Base-by-base conservation (phyloP, 2,888 invertebrate species). In the Drosophila leonis region DNA sequence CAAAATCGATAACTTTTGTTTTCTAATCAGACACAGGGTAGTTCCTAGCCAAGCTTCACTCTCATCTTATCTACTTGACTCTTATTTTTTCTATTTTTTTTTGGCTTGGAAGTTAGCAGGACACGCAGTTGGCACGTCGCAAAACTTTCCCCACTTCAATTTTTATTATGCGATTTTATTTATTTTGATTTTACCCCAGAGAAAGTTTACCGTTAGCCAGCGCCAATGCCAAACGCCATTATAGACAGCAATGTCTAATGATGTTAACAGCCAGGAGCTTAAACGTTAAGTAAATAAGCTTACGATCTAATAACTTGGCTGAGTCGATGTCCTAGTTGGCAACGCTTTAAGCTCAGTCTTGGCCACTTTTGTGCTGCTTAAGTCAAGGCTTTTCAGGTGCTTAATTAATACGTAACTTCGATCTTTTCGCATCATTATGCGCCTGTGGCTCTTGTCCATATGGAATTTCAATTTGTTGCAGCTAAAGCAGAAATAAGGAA, bases 161-260 rank as follows among this genome's bases (percentile, higher is more conserved):
- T 84, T 88, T 88, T 84, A 84, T 83, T 86, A 83, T 83, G 84
- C 84, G 74, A 87, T 88, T 83, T 83, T 86, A 83, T 84, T 88
- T 84, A 84, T 88, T 83, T 83, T 75, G 88, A 80, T 87, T 85
- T 80, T 64, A 44, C 74, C 73, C 70, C 44, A 69, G 82, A 76
- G 76, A 80, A 86, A 86, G 70, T 85, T 84, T 76, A 33, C 41
- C 63, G 37, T 46, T 4, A 42, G 46, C 54, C 44, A 46, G 29
- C 33, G 29, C 9, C 39, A 41, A 35, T 20, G 37, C 59, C 46
- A 66, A 44, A 39, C 29, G n/a, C 64, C 46, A 66, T 54, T 73
- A 68, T 56, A 44, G 71, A 56, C 60, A 49, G 72, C 64, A 61
- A 48, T 69, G 72, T 72, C 85, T 89, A 85, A 85, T 85, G 82